Evolutionary conservation across 2,113 vertebrate species (phyloP).

Genomic region (Sceloporus undulatus): DNA sequence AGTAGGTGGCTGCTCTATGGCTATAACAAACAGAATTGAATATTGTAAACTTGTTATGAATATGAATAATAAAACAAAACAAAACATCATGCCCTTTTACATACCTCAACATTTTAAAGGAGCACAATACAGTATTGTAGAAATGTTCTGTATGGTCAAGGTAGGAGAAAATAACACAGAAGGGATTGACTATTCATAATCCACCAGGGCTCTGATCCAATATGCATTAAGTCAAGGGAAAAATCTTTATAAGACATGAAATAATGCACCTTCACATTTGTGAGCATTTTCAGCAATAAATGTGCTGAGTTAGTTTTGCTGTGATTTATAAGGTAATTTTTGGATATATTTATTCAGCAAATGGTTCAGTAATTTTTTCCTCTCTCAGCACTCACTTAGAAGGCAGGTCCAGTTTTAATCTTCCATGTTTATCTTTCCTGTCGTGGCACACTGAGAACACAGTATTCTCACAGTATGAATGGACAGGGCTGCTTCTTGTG

Average conservation of each 20-base stretch:
- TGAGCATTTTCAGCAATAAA: neutral
- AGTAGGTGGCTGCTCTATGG: neutral
- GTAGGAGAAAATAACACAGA: constrained; percentile 4
- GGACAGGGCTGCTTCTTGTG: constrained; percentile 38
- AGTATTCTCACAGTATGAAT: constrained; percentile 32
- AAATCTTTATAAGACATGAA: neutral
- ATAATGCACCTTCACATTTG: constrained; percentile 6
- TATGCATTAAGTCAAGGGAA: constrained; percentile 13
- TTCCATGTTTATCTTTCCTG: constrained; percentile 26
- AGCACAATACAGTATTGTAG: neutral
- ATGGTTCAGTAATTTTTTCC: neutral
- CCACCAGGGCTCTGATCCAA: constrained; percentile 21
- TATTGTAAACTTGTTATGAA: neutral
- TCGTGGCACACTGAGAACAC: constrained; percentile 33
- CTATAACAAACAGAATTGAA: neutral
- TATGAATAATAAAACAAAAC: neutral
- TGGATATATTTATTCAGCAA: constrained; percentile 10
- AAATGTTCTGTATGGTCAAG: constrained; percentile 2
- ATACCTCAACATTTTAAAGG: neutral
- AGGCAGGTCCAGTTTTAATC: constrained; percentile 23
- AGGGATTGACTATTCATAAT: constrained; percentile 28
- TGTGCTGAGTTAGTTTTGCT: constrained; percentile 16
- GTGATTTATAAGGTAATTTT: constrained; percentile 13
- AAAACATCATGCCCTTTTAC: neutral
- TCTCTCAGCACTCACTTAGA: neutral